phyloP scores from a whole-genome alignment of 2,797 vertebrate species.

The Apogon hyalosoma region DNA sequence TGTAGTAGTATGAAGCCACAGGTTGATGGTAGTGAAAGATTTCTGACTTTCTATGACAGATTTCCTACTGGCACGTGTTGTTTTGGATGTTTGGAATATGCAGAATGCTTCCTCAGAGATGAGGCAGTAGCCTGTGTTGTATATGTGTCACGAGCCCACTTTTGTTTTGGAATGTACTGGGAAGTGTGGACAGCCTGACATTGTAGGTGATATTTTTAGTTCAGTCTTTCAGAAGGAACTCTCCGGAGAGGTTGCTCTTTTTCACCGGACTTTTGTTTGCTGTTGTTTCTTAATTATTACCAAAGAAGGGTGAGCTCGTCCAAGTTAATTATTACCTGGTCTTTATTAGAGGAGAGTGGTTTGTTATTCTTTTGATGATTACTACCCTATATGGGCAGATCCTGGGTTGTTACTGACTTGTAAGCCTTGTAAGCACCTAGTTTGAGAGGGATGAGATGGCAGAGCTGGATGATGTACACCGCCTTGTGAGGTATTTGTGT shows the following conservation, averaged over 20 bases:
- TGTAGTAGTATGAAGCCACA: not conserved
- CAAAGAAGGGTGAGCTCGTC: conserved; percentile 65
- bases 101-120: conserved; percentile 48
- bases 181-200: conserved; percentile 65
- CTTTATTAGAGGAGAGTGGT: conserved; percentile 18
- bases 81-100: conserved; percentile 60
- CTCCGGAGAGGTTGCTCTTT: conserved; percentile 65
- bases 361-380: conserved; percentile 52
- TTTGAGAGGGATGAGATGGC: conserved; percentile 72
- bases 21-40: not conserved
- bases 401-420: conserved; percentile 36
- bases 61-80: conserved; percentile 38
- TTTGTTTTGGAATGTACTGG: conserved; percentile 63
- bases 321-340: conserved; percentile 16
- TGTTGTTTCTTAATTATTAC: conserved; percentile 48
- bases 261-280: conserved; percentile 46
- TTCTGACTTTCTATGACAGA: conserved; percentile 25
- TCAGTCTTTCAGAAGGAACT: conserved; percentile 70
- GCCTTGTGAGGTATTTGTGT: conserved; percentile 70
- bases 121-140: conserved; percentile 49
- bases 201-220: conserved; percentile 83
- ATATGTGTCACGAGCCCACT: conserved; percentile 59
- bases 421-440: conserved; percentile 62
- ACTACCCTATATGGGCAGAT: conserved; percentile 64
- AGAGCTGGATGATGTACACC: conserved; percentile 69